Percentiles rank a stretch among this genome's conserved stretches.
Evolutionary conservation across 2,888 invertebrate species (phyloP).

Genomic region (Branchipolynoe longqiensis): DNA sequence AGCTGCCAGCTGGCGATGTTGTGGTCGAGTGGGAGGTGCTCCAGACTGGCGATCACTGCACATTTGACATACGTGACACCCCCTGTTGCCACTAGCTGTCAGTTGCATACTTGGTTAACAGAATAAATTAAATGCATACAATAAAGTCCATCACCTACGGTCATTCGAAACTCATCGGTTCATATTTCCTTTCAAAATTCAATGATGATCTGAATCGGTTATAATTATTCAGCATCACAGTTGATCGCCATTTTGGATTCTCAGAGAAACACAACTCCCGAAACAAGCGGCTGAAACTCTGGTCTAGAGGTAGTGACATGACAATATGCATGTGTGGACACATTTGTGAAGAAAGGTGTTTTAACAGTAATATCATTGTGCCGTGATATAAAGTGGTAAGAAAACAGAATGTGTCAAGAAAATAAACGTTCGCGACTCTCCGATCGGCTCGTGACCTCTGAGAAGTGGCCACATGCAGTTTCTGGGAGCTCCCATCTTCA

Average conservation of each 20-base stretch:
- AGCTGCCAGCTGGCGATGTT: slow-evolving; percentile 46
- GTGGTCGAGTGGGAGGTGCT: slow-evolving; percentile 44
- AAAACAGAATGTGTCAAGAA: slow-evolving; percentile 42
- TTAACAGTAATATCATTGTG: neutral
- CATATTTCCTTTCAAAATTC: neutral
- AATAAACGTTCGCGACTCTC: slow-evolving; percentile 52
- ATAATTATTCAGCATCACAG: slow-evolving; percentile 59
- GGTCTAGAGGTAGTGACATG: slow-evolving; percentile 32
- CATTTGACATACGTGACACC: slow-evolving; percentile 50
- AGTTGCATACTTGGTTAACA: too few species aligned
- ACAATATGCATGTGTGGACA: neutral
- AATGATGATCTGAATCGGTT: slow-evolving; percentile 27
- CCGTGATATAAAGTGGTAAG: slow-evolving; percentile 3
- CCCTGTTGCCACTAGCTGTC: neutral
- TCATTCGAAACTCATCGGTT: neutral
- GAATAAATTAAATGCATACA: neutral
- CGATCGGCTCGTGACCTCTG: slow-evolving; percentile 59
- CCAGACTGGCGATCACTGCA: neutral
- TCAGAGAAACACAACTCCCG: slow-evolving; percentile 39
- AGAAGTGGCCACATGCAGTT: slow-evolving; percentile 60
- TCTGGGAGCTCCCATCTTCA: slow-evolving; percentile 29
- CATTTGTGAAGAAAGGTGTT: neutral
- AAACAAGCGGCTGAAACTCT: slow-evolving; percentile 28
- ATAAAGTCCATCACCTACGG: neutral
- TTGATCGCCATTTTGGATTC: slow-evolving; percentile 62